Percentiles rank a stretch among this genome's conserved stretches.
Evolutionary conservation across 35 echinoderm and acorn worm species (phyloP).

Genomic region (Apostichopus californicus): DNA sequence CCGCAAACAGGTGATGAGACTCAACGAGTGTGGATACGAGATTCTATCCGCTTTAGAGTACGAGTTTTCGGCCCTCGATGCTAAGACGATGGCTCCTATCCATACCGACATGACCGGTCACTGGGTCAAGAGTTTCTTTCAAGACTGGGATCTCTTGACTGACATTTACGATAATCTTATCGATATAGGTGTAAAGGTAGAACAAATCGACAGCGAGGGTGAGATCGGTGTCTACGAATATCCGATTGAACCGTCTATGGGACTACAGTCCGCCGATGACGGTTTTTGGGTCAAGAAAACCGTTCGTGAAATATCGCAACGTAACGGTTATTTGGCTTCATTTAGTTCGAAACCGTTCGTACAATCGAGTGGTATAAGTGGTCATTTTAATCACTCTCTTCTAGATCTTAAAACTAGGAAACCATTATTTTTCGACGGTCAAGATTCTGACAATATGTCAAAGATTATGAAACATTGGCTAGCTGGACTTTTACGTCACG

Average conservation of each 20-base stretch:
- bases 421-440: background rate
- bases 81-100: conserved; percentile 6
- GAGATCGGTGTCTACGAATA: conserved; percentile 4
- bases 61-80: background rate
- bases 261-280: conserved; percentile 48
- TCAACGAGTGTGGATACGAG: conserved; percentile 15
- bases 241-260: conserved; percentile 48
- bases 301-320: conserved; percentile 42
- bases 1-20: background rate
- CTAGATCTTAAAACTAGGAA: background rate
- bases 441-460: conserved; percentile 27
- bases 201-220: conserved; percentile 21
- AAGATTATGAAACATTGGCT: conserved; percentile 56
- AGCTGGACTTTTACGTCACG: conserved; percentile 52
- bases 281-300: conserved; percentile 48
- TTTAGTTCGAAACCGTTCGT: conserved; percentile 34
- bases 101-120: conserved; percentile 1
- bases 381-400: conserved; percentile 67
- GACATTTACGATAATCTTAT: background rate
- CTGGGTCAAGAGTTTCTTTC: background rate
- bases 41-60: conserved; percentile 38
- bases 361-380: conserved; percentile 1
- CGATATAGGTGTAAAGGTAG: background rate
- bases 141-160: background rate
- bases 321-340: conserved; percentile 32